Percentiles rank a stretch among this genome's conserved stretches.
Evolutionary conservation across 2,888 invertebrate species (phyloP).

Genomic region (Agapostemon virescens): DNA sequence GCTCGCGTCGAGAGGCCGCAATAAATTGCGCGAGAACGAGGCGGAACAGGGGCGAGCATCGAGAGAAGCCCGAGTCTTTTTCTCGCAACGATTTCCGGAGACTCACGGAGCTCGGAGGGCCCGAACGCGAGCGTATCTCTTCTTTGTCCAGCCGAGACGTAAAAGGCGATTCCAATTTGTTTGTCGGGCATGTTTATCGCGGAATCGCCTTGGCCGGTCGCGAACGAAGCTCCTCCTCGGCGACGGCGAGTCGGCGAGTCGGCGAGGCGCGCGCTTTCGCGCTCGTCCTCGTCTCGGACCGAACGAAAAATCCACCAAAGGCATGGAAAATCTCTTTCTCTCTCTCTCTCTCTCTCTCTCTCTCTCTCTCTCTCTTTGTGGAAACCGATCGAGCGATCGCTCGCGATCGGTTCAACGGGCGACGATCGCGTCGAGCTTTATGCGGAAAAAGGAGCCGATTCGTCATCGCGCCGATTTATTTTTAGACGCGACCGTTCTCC

Average conservation of each 20-base stretch:
- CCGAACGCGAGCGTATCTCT: slow-evolving; percentile 16
- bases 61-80: slow-evolving; percentile 13
- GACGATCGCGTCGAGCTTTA: slow-evolving; percentile 41
- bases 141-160: slow-evolving; percentile 58
- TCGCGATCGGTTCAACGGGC: slow-evolving; percentile 6
- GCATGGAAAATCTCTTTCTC: neutral
- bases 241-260: neutral
- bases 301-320: neutral
- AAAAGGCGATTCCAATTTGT: slow-evolving; percentile 74
- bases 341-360: neutral
- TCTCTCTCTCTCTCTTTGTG: neutral
- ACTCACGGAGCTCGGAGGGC: slow-evolving; percentile 1
- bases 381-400: neutral
- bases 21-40: slow-evolving; percentile 49
- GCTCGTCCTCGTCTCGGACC: neutral
- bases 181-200: slow-evolving; percentile 69
- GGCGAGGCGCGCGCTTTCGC: neutral
- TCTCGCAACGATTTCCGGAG: slow-evolving; percentile 1
- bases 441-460: slow-evolving; percentile 27
- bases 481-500: slow-evolving; percentile 18
- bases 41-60: slow-evolving; percentile 28
- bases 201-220: slow-evolving; percentile 53
- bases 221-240: slow-evolving; percentile 48
- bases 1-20: slow-evolving; percentile 30
- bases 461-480: slow-evolving; percentile 30